Base-by-base conservation (phyloP, 2,888 invertebrate genomes). In the Cerastoderma edule region DNA sequence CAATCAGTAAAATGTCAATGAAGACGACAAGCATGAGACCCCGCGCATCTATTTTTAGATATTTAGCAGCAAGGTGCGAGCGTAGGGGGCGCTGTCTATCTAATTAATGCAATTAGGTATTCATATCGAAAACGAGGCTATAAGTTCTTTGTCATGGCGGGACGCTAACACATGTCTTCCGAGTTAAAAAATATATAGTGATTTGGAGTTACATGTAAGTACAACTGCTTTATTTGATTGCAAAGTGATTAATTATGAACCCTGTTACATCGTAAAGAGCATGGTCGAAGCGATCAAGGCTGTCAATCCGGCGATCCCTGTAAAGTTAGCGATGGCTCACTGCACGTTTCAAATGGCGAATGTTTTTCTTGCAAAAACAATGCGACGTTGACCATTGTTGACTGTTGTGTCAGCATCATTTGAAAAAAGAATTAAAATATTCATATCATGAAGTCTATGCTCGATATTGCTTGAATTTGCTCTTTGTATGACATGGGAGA, bases 161-260 rank as follows among this genome's bases (percentile, higher is more conserved):
- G 88, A 85, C 85, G 83, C 82, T 85, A 84, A 86, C 89, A 89
- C 89, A 89, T 89, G 89, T 88, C 86, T 88, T 84, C 86, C 80
- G 76, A 77, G 71, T 50, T 74, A 84, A 81, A 83, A 72, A 72
- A 76, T 76, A 60, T 83, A 77, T 72, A 73, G 66, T 74, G 78
- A 74, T 77, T 69, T 78, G 65, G 71, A 75, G 80, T 76, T 74
- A 66, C 56, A 78, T 75, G 88, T 88, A 85, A 88, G 88, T 86
- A 80, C 67, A 65, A 66, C 67, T 50, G 56, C 28, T 53, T 67
- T 67, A 28, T 71, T 33, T 60, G 16, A 60, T 60, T 60, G 60
- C 24, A 71, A 28, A 53, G 30, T 27, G n/a, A 16, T 5, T 13
- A 30, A 67, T 44, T 60, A 53, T 24, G 0, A 39, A 60, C 24